Evolutionary conservation across 2,113 vertebrate genomes (phyloP), one percentile per base, ranked within the genome.

Genomic region (Channa maculata): DNA sequence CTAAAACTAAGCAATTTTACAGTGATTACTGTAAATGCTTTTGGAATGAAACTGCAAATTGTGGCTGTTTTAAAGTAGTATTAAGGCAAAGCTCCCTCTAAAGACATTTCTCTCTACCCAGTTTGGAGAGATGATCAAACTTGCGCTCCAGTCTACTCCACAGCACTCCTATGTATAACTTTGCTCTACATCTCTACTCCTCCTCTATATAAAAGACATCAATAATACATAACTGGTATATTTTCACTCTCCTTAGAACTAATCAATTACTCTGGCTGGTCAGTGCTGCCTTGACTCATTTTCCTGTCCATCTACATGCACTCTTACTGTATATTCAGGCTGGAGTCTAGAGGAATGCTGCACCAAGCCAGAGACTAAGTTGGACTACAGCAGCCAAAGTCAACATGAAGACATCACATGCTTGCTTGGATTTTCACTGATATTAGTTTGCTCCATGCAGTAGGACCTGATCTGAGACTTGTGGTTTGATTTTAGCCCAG

Each of bases 201-300:
- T 78, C 63, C 65, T 71, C 52, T 75, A 62, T 24, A 10, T 24
- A 24, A 24, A 24, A 73, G 67, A 68, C 73, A 88, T 93, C 66
- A 91, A 91, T 91, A 87, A 91, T 91, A 86, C 43, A 91, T 86
- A 75, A 38, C 15, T 8, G 14, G 67, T 78, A 75, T 86, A 92
- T 91, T 91, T 90, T 88, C 82, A 76, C 79, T 86, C 62, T 86
- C 71, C 60, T 84, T 33, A 61, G 52, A 87, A 65, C 76, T 68
- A 82, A 90, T 93, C 88, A 89, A 90, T 93, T 85, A 87, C 73
- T 65, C 48, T 24, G 71, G 36, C 76, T 43, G 67, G 59, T 71
- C 82, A 55, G 59, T 45, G 75, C 67, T 67, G 59, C 36, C 77
- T 48, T 12, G 10, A 57, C 78, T 72, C 68, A 54, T 79, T 83